A percentile compares a stretch with the other conserved stretches of the same genome.
Conservation (phyloP, 2,113 vertebrate species). For the Clinocottus analis region DNA sequence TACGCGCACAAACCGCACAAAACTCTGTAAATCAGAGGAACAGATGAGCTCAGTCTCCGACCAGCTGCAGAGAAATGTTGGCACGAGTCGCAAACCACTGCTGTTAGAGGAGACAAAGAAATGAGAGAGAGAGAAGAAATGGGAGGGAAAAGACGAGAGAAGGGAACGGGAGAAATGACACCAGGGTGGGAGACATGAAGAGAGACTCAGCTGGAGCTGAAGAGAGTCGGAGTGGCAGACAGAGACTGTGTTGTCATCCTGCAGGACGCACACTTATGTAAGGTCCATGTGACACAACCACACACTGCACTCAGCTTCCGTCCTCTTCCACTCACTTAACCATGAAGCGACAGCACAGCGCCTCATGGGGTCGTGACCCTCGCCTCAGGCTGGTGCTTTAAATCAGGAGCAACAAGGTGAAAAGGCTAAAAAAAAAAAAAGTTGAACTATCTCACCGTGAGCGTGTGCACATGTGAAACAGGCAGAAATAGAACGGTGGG, state of each 20-base stretch:
- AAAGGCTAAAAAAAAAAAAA: constrained; percentile 13
- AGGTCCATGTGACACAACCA: constrained; percentile 57
- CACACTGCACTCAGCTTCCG: constrained; percentile 40
- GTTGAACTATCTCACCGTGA: background rate
- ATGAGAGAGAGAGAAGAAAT: constrained; percentile 17
- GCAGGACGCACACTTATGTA: constrained; percentile 65
- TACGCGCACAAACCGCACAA: constrained; percentile 3
- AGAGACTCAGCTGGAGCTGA: constrained; percentile 58
- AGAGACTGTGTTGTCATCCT: constrained; percentile 53
- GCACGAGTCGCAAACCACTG: constrained; percentile 42
- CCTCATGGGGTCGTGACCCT: constrained; percentile 36
- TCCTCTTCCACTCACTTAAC: constrained; percentile 34
- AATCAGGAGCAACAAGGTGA: background rate
- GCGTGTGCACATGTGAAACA: background rate
- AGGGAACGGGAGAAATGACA: constrained; percentile 34
- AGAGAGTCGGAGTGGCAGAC: constrained; percentile 40
- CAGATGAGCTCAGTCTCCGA: constrained; percentile 71
- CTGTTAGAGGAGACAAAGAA: constrained; percentile 53
- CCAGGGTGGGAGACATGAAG: constrained; percentile 20
- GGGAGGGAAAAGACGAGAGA: constrained; percentile 37
- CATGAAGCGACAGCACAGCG: constrained; percentile 18
- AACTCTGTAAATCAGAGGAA: constrained; percentile 51
- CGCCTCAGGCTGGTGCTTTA: background rate
- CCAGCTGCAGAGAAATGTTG: constrained; percentile 72
- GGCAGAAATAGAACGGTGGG: background rate